A percentile compares a stretch with the other conserved stretches of the same genome.
Evolutionary conservation across 37 sponge, comb jelly and placozoan species (phyloP).

Genomic region (Bolinopsis microptera): DNA sequence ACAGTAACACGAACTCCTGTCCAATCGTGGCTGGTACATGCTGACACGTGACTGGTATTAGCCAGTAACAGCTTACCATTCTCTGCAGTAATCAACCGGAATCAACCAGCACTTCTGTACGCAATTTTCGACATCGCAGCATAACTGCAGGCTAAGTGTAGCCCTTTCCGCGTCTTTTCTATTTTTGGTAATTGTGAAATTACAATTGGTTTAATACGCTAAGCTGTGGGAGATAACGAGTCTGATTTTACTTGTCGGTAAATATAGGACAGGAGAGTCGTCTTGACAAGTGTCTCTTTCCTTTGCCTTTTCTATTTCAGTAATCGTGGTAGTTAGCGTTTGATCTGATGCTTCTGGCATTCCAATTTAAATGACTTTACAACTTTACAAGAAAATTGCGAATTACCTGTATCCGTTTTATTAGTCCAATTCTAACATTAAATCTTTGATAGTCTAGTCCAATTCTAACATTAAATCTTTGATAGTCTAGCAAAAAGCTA

Average conservation of each 20-base stretch:
- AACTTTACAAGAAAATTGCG: too few relatives aligned
- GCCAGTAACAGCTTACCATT: not conserved
- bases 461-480: too few relatives aligned
- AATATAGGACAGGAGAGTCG: too few relatives aligned
- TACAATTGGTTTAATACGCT: not conserved
- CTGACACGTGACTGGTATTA: not conserved
- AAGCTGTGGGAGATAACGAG: not conserved
- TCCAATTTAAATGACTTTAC: too few relatives aligned
- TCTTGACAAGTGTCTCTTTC: too few relatives aligned
- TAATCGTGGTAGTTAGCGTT: too few relatives aligned
- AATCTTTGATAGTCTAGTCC: too few relatives aligned
- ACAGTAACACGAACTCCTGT: not conserved
- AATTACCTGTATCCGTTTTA: too few relatives aligned
- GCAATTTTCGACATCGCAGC: not conserved
- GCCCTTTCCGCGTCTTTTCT: not conserved
- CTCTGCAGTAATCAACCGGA: not conserved
- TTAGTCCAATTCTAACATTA: too few relatives aligned
- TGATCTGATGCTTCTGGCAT: too few relatives aligned
- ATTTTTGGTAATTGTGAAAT: not conserved
- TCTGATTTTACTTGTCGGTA: too few relatives aligned
- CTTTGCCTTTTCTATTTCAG: too few relatives aligned
- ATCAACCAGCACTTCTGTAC: not conserved
- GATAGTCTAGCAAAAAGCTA: not conserved
- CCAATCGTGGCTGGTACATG: not conserved
- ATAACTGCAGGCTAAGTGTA: not conserved